Conservation (phyloP, 2,797 vertebrate species). For the Ciconia nigra region DNA sequence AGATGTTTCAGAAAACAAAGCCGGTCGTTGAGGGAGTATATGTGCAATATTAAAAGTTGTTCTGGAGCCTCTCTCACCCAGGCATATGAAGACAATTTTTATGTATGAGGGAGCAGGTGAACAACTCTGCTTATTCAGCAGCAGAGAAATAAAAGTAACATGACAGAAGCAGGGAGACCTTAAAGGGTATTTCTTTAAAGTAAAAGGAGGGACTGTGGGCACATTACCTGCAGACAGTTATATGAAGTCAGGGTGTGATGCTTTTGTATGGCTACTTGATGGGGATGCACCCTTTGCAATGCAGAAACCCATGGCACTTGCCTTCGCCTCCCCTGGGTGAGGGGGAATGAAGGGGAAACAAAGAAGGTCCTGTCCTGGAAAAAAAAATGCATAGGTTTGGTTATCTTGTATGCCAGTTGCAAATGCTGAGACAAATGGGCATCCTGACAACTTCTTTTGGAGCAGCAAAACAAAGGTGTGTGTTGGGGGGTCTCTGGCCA, state of each 20-base stretch:
- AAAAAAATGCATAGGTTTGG: not conserved
- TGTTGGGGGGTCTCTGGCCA: not conserved
- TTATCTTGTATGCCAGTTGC: not conserved
- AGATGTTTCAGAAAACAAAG: conserved; percentile 31
- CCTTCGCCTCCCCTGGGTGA: not conserved
- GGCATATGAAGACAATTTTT: conserved; percentile 12
- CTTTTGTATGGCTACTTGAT: not conserved
- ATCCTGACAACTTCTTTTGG: not conserved
- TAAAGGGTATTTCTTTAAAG: not conserved
- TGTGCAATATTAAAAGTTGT: not conserved
- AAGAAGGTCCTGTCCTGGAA: not conserved
- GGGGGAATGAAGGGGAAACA: not conserved
- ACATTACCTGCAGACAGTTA: not conserved
- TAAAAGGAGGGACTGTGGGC: not conserved
- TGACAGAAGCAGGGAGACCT: not conserved
- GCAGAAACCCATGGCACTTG: not conserved
- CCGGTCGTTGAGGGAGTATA: not conserved
- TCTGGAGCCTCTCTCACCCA: not conserved
- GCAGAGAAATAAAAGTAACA: not conserved
- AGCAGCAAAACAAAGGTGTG: not conserved
- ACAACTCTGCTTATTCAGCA: conserved; percentile 2
- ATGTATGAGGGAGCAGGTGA: not conserved
- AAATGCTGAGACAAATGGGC: not conserved
- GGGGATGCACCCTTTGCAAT: not conserved
- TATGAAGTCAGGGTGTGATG: not conserved